Conservation (phyloP, 2,797 vertebrate species). For the Urophycis tenuis region DNA sequence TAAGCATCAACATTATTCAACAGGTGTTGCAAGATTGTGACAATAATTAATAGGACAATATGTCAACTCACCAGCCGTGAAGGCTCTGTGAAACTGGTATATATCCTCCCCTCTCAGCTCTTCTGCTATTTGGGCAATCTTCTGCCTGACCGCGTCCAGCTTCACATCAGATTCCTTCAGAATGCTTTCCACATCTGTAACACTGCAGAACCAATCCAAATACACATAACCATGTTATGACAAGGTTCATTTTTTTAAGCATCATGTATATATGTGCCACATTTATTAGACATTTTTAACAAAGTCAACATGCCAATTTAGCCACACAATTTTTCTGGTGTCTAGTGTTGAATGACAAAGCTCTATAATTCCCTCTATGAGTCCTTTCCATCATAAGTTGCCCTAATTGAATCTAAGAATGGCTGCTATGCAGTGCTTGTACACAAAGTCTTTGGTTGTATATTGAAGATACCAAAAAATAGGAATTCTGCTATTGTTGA, state of each 20-base stretch:
- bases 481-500: not conserved
- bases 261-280: not conserved
- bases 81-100: constrained; percentile 90
- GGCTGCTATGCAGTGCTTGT: not conserved
- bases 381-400: too few species aligned
- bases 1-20: not conserved
- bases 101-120: constrained; percentile 90
- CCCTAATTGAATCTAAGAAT: not conserved
- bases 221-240: not conserved
- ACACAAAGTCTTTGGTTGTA: not conserved
- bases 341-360: not conserved
- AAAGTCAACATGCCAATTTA: not conserved
- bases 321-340: not conserved
- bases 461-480: not conserved
- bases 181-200: constrained; percentile 78
- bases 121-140: constrained; percentile 86
- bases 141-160: constrained; percentile 82
- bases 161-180: constrained; percentile 85
- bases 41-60: not conserved
- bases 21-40: not conserved
- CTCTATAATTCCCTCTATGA: too few species aligned
- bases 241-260: not conserved
- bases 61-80: constrained; percentile 79
- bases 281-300: not conserved
- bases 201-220: constrained; percentile 61